Evolutionary conservation across 2,797 vertebrate species (phyloP).

Genomic region (Gymnopithys bicolor): DNA sequence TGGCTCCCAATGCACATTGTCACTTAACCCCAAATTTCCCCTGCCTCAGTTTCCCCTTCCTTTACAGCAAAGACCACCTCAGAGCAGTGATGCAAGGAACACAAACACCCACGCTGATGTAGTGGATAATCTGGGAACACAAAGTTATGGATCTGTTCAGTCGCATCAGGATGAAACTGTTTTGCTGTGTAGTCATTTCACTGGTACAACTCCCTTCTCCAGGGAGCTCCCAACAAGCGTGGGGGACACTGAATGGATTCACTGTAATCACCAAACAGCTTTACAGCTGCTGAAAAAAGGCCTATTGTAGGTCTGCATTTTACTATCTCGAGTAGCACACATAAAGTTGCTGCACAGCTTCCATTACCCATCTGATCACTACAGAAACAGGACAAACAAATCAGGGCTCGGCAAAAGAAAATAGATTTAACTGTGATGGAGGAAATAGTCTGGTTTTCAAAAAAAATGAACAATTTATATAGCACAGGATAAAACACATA

Average conservation of each 20-base stretch:
- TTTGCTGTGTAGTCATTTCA: conserved; percentile 25
- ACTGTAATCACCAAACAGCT: conserved; percentile 40
- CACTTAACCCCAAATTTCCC: not conserved
- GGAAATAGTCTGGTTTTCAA: not conserved
- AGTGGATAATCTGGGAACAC: not conserved
- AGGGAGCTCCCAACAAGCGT: conserved; percentile 38
- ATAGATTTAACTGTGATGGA: not conserved
- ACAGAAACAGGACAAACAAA: conserved; percentile 27
- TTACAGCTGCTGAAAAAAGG: conserved; percentile 33
- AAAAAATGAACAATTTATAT: not conserved
- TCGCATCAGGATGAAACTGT: not conserved
- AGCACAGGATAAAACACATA: not conserved
- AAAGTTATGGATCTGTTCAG: not conserved
- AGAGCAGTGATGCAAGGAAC: not conserved
- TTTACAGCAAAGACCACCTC: not conserved
- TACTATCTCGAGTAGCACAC: conserved; percentile 51
- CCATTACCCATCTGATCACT: conserved; percentile 46
- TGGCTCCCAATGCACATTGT: not conserved
- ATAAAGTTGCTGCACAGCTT: conserved; percentile 59
- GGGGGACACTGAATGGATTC: conserved; percentile 29
- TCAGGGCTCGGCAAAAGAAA: not conserved
- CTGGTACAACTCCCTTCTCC: not conserved
- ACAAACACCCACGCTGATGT: not conserved
- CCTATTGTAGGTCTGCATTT: conserved; percentile 30
- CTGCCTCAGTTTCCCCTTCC: not conserved